These are phyloP conservation scores for Auanema sp. DNA, from an alignment of 2,888 invertebrate species.

Conservation along the genomic window DNA sequence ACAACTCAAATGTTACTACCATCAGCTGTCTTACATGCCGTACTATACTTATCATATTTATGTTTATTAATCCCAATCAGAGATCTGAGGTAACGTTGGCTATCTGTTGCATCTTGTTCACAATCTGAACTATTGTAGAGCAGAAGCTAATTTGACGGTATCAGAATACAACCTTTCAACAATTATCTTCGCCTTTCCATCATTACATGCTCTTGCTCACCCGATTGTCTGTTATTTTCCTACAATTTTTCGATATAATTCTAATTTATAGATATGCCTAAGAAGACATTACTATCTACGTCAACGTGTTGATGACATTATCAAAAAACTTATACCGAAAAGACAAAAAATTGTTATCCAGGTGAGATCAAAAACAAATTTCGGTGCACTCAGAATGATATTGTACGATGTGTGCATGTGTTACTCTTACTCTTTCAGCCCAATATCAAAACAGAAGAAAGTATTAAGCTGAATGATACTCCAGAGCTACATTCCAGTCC, in stretches of 20 bases:
- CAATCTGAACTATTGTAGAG: conserved; percentile 10
- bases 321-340: conserved; percentile 7
- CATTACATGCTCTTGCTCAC: conserved; percentile 32
- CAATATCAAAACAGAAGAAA: conserved; percentile 8
- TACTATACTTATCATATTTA: conserved; percentile 31
- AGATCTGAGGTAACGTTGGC: conserved; percentile 19
- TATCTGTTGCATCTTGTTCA: background rate
- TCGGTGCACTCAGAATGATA: background rate
- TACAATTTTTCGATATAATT: background rate
- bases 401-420: too few species aligned
- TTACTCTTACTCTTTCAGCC: too few species aligned
- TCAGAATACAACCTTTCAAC: conserved; percentile 28
- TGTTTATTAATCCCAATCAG: conserved; percentile 28
- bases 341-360: background rate
- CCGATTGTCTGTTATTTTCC: conserved; percentile 27
- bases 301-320: conserved; percentile 24
- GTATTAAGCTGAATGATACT: conserved; percentile 15
- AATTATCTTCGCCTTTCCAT: conserved; percentile 30
- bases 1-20: conserved; percentile 34
- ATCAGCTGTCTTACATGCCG: conserved; percentile 31
- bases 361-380: background rate
- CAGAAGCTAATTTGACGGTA: conserved; percentile 22
- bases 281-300: conserved; percentile 30
- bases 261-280: conserved; percentile 27
- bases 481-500: conserved; percentile 29